Evolutionary conservation across 2,888 invertebrate species (phyloP).

Genomic region (Orthosia gothica): DNA sequence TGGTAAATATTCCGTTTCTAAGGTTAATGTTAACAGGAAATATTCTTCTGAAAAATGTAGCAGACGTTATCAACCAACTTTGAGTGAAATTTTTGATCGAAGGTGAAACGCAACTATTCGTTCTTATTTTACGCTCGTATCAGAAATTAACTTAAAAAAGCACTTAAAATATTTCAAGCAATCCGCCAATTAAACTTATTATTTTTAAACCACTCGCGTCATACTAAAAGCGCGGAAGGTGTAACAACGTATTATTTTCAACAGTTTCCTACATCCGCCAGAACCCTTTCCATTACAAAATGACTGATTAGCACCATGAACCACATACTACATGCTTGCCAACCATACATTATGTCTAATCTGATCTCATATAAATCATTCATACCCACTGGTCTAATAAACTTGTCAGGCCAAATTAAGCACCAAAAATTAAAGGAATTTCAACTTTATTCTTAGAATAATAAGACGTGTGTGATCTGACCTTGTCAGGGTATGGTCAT

Average conservation of each 20-base stretch:
- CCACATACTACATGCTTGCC: slow-evolving; percentile 41
- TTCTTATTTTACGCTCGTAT: neutral
- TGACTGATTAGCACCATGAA: slow-evolving; percentile 47
- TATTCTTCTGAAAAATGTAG: neutral
- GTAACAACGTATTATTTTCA: slow-evolving; percentile 39
- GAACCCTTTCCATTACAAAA: slow-evolving; percentile 39
- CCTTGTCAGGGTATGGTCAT: slow-evolving; percentile 72
- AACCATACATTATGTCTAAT: slow-evolving; percentile 63
- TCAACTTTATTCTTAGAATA: slow-evolving; percentile 39
- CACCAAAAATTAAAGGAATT: slow-evolving; percentile 3
- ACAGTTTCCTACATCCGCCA: slow-evolving; percentile 59
- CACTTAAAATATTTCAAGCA: slow-evolving; percentile 15
- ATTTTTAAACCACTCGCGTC: slow-evolving; percentile 16
- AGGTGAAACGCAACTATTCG: neutral
- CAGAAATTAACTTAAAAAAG: slow-evolving; percentile 16
- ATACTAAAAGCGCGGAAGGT: slow-evolving; percentile 51
- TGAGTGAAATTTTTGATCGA: neutral
- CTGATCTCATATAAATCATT: slow-evolving; percentile 62
- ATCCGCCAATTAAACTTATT: slow-evolving; percentile 18
- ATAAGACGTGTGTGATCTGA: slow-evolving; percentile 51
- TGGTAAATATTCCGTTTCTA: no score
- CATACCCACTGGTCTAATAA: slow-evolving; percentile 57
- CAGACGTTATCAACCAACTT: neutral
- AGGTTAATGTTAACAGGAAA: no score
- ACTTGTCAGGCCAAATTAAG: slow-evolving; percentile 61